Percentiles rank a stretch among this genome's conserved stretches.
These are phyloP conservation scores for Coregonus suidteri DNA, from an alignment of 2,797 vertebrate species.

Conservation along the genomic window DNA sequence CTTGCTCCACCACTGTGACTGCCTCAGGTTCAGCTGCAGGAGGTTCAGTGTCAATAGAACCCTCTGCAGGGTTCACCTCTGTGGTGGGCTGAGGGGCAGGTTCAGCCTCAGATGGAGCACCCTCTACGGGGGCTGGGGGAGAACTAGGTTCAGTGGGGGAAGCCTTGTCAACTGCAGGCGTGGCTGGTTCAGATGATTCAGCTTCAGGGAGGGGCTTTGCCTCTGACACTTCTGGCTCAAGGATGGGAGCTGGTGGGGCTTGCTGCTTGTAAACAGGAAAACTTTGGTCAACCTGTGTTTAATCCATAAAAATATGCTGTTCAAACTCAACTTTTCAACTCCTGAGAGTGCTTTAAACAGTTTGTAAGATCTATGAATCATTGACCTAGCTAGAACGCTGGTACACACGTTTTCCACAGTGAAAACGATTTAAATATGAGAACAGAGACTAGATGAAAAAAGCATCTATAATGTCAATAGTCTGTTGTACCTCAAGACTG, in stretches of 20 bases:
- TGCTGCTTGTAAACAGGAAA: not conserved
- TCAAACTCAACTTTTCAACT: not conserved
- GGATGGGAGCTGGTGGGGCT: slow-evolving; percentile 1
- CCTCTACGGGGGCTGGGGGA: no score
- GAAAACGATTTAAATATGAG: not conserved
- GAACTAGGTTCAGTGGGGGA: no score
- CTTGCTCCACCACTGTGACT: not conserved
- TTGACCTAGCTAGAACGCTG: not conserved
- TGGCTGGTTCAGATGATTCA: slow-evolving; percentile 5
- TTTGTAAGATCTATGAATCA: not conserved
- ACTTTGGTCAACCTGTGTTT: not conserved
- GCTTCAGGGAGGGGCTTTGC: slow-evolving; percentile 16
- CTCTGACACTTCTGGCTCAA: not conserved
- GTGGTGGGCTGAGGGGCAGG: not conserved
- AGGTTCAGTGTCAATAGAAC: not conserved
- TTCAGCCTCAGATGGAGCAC: not conserved
- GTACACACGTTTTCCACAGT: no score
- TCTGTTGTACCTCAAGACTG: slow-evolving; percentile 64
- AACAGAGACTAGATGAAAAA: not conserved
- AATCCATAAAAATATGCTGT: not conserved
- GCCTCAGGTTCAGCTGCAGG: not conserved
- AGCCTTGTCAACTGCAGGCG: no score
- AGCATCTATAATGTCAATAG: not conserved
- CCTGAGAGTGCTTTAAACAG: not conserved
- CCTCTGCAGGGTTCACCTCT: not conserved